Base-by-base conservation (phyloP, 2,888 invertebrate genomes). In the Junonia oenone region DNA sequence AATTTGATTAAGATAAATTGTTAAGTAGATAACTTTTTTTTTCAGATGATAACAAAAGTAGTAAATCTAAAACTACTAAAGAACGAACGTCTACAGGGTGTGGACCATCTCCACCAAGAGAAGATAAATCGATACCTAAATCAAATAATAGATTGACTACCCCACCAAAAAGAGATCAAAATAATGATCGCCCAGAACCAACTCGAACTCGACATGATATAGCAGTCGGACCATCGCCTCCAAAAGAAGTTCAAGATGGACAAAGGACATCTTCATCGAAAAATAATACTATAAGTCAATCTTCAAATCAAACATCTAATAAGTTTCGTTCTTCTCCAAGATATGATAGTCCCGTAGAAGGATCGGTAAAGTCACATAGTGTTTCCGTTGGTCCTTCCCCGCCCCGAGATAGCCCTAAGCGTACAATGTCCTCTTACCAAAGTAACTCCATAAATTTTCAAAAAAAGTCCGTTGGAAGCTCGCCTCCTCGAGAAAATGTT, bases 41-140 rank as follows among this genome's bases (percentile, higher is more conserved):
- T 59, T 40, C 61, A 65, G 65, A 60, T n/a, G 65, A 60, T n/a
- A 38, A 45, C 13, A 62, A 29, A 48, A 38, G 27, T 6, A 51
- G 31, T 33, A 63, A 61, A 56, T 35, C 27, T 8, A 61, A 43
- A 49, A 13, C 48, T 45, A 53, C 37, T 19, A 55, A 54, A 13
- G 55, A 56, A 54, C 60, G 60, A 14, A 52, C 68, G 1, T 92
- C 93, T 0, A 93, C 92, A 2, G 92, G 91, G n/a, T 93, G 92
- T 63, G 93, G 93, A 1, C 90, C 92, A 19, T 93, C 93, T 0
- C 93, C 93, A 5, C 92, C 93, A 1, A 79, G 86, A 59, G 92
- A 92, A 60, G 72, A 69, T 8, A 69, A 62, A 37, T 26, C 56
- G 13, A 15, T 56, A n/a, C 71, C 63, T 27, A 75, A 72, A 57